phyloP scores from a whole-genome alignment of 2,113 vertebrate genomes.

The Pomatostomus ruficeps region DNA sequence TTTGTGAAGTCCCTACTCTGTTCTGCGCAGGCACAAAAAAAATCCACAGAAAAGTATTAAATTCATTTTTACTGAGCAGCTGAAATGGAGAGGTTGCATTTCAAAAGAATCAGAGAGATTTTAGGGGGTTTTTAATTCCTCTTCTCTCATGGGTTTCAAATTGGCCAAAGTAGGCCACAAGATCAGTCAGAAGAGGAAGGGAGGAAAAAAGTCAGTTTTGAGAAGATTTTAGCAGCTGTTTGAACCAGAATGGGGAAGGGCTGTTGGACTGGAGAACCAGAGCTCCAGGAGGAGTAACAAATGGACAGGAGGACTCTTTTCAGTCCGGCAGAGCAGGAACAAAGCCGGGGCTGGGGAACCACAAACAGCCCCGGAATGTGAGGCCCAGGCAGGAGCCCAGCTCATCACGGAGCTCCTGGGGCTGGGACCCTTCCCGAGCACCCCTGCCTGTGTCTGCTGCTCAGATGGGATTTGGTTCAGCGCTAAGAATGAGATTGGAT shows the following conservation, averaged over 20 bases:
- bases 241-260: neutral
- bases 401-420: neutral
- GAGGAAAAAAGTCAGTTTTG: rapidly evolving
- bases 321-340: neutral
- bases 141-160: neutral
- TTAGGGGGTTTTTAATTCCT: neutral
- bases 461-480: neutral
- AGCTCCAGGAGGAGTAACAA: neutral
- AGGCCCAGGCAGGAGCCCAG: neutral
- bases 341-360: neutral
- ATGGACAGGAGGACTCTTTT: neutral
- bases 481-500: neutral
- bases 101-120: neutral
- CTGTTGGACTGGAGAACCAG: neutral
- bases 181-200: neutral
- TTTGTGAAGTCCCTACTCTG: neutral
- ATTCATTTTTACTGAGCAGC: neutral
- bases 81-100: neutral
- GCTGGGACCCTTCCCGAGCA: neutral
- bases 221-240: neutral
- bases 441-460: neutral
- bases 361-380: neutral
- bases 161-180: neutral
- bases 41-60: neutral
- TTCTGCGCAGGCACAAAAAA: neutral